These are phyloP conservation scores for Amblyopsis hoosieri DNA, from an alignment of 2,797 vertebrate species.

Conservation along the genomic window DNA sequence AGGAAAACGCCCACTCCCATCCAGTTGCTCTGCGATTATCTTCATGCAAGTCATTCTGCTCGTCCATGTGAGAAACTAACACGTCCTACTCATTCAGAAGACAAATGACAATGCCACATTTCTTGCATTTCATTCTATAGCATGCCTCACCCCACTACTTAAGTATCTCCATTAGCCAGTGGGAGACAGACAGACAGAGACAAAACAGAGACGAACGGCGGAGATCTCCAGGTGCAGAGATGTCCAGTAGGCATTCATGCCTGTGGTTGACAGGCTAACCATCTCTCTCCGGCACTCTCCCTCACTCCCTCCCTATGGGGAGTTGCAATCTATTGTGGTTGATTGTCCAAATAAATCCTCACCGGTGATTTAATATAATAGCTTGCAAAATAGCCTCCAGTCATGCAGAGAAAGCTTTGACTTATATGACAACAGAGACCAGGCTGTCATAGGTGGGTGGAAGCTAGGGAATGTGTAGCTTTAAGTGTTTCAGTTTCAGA, in stretches of 20 bases:
- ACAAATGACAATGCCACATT: slow-evolving; percentile 21
- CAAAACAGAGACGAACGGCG: slow-evolving; percentile 49
- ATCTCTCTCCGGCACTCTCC: slow-evolving; percentile 22
- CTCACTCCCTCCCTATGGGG: slow-evolving; percentile 15
- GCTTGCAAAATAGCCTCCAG: slow-evolving; percentile 48
- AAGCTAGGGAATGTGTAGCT: not conserved
- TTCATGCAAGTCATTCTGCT: slow-evolving; percentile 42
- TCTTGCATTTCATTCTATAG: slow-evolving; percentile 40
- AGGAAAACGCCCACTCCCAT: slow-evolving; percentile 45
- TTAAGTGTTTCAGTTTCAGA: slow-evolving; percentile 20
- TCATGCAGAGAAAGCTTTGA: slow-evolving; percentile 39
- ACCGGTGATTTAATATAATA: slow-evolving; percentile 47
- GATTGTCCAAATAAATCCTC: slow-evolving; percentile 27
- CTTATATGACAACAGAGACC: slow-evolving; percentile 31
- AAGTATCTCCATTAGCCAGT: slow-evolving; percentile 35
- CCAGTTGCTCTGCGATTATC: slow-evolving; percentile 32
- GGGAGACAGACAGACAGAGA: slow-evolving; percentile 35
- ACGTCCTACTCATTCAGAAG: slow-evolving; percentile 57
- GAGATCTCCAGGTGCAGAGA: slow-evolving; percentile 52
- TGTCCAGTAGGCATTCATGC: slow-evolving; percentile 42
- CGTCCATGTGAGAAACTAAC: slow-evolving; percentile 42
- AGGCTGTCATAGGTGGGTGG: slow-evolving; percentile 52
- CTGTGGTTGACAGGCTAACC: slow-evolving; percentile 51
- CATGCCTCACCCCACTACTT: slow-evolving; percentile 24
- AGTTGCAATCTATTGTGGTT: slow-evolving; percentile 27